Base-by-base conservation (phyloP, 2,797 vertebrate species). In the Phoeniculus purpureus region DNA sequence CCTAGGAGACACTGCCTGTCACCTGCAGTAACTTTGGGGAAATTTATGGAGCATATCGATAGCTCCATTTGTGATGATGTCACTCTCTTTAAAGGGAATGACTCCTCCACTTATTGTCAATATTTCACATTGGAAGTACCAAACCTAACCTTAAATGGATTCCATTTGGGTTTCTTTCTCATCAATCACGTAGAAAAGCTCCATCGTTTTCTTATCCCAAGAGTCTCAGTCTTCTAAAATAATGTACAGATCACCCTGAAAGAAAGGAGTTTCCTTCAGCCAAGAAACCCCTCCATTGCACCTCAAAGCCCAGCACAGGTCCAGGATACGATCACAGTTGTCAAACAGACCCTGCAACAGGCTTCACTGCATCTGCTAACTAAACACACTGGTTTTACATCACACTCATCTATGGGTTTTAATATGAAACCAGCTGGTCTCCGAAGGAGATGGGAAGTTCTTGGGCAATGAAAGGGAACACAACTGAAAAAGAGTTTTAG, bases 41-140 rank as follows among this genome's bases (percentile, higher is more conserved):
- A 78, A 96, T 96, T 96, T 96, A 96, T 92, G 87, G 61, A 87
- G 87, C 2, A 0, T 81, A 62, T 90, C 58, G 5, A 64, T 58
- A 80, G 84, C 81, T 93, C 89, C 94, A 93, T 93, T 94, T 96
- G 86, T 82, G 93, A 82, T 96, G 93, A 96, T 89, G 93, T 96
- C 95, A 96, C 79, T 92, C 64, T 20, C 78, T 87, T 78, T 82
- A 89, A 85, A 74, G 78, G 85, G 75, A 89, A 78, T 93, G 94
- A 89, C 92, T 95, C 62, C 70, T 94, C 62, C 90, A 90, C 89
- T 90, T 72, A 62, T 4, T 80, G 84, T 25, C 93, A 93, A 78
- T 95, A 96, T 95, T 94, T 96, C 93, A 96, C 71, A 51, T 3
- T 48, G 75, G 62, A 82, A 89, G 72, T 40, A 85, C 78, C 81